These are phyloP conservation scores for Drosophila maculinotata DNA, from an alignment of 2,888 invertebrate species.

Conservation along the genomic window DNA sequence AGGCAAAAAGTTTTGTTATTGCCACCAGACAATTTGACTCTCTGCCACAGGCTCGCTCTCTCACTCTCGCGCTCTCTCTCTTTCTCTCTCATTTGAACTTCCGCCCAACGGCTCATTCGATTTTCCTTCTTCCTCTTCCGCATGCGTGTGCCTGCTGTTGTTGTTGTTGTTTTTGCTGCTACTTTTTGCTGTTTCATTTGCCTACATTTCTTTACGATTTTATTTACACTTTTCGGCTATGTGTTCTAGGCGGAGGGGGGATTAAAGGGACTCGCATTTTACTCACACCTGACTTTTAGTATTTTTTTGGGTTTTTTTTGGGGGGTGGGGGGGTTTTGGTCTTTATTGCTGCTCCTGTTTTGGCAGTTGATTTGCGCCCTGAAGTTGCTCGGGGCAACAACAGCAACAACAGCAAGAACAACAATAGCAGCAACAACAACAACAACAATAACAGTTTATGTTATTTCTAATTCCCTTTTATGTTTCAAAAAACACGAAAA, in stretches of 20 bases:
- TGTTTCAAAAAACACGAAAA: conserved; percentile 39
- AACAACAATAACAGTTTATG: conserved; percentile 24
- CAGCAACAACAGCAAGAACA: conserved; percentile 17
- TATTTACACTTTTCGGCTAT: conserved; percentile 66
- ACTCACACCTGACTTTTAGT: conserved; percentile 53
- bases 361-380: too few relatives aligned
- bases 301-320: conserved; percentile 19
- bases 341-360: conserved; percentile 38
- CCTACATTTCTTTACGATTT: conserved; percentile 57
- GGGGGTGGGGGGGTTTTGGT: too few relatives aligned
- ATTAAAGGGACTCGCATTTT: conserved; percentile 16
- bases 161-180: conserved; percentile 49
- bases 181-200: conserved; percentile 57
- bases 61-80: conserved; percentile 19
- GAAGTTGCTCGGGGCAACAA: conserved; percentile 66
- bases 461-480: conserved; percentile 33
- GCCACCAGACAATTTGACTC: conserved; percentile 41
- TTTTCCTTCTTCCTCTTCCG: conserved; percentile 61
- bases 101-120: conserved; percentile 52
- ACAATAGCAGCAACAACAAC: conserved; percentile 21
- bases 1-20: conserved; percentile 72
- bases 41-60: conserved; percentile 44
- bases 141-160: conserved; percentile 40
- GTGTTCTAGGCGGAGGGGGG: conserved; percentile 13
- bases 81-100: conserved; percentile 13